Conservation (phyloP, 2,888 invertebrate genomes). For the Parnassius smintheus region DNA sequence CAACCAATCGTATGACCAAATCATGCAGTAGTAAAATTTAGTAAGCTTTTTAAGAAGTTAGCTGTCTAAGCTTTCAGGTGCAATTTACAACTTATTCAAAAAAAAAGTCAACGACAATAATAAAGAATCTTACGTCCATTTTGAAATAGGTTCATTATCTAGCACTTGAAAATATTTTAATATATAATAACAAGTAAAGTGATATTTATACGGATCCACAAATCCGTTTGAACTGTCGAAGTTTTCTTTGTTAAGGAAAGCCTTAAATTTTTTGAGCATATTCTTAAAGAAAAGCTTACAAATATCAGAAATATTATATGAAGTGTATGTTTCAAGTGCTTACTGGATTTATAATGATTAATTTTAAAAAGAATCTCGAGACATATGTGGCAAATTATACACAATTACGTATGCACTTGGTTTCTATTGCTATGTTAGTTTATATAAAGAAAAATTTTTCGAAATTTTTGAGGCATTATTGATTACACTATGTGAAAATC, state of each 20-base stretch:
- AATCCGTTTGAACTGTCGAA: constrained; percentile 43
- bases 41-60: too few relatives aligned
- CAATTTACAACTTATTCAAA: background rate
- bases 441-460: too few relatives aligned
- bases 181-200: constrained; percentile 46
- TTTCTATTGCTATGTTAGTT: constrained; percentile 10
- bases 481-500: too few relatives aligned
- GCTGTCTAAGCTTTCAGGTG: too few relatives aligned
- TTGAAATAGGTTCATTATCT: constrained; percentile 41
- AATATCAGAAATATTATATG: too few relatives aligned
- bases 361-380: background rate
- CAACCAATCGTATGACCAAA: too few relatives aligned
- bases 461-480: too few relatives aligned
- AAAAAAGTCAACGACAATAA: background rate
- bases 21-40: too few relatives aligned
- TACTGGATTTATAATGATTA: too few relatives aligned
- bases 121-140: constrained; percentile 43
- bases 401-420: constrained; percentile 6
- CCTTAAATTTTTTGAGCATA: constrained; percentile 42
- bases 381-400: constrained; percentile 7
- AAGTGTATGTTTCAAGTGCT: too few relatives aligned
- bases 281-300: background rate
- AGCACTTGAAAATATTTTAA: constrained; percentile 49
- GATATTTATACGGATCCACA: constrained; percentile 53
- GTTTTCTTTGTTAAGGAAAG: constrained; percentile 45